Conservation (phyloP, 2,113 vertebrate species). For the Alectura lathami region DNA sequence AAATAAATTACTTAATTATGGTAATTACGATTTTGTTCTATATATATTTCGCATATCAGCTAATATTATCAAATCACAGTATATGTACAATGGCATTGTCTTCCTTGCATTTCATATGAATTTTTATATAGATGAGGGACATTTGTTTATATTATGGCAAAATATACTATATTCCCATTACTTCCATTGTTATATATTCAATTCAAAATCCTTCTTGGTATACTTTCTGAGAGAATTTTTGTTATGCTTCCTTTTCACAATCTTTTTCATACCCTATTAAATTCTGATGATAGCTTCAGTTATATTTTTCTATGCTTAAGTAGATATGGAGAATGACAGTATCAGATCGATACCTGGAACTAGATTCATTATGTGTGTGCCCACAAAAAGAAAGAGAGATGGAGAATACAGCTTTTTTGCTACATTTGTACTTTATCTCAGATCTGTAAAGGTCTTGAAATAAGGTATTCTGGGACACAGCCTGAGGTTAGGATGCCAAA, state of each 20-base stretch:
- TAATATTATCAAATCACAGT: background rate
- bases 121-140: background rate
- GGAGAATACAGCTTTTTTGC: background rate
- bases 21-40: background rate
- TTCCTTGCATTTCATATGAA: background rate
- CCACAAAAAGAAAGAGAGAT: fast-evolving
- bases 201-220: background rate
- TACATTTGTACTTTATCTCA: background rate
- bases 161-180: background rate
- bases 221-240: background rate
- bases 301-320: background rate
- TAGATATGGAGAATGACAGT: background rate
- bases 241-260: background rate
- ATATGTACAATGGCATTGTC: background rate
- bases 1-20: background rate
- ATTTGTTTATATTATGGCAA: background rate
- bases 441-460: background rate
- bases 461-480: background rate
- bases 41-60: background rate
- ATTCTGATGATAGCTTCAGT: background rate
- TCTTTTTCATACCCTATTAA: background rate
- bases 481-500: background rate
- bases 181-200: background rate
- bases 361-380: background rate
- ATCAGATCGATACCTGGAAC: background rate